Percentiles rank a stretch among this genome's conserved stretches.
phyloP scores from a whole-genome alignment of 2,113 vertebrate genomes.

The Stegostoma tigrinum region DNA sequence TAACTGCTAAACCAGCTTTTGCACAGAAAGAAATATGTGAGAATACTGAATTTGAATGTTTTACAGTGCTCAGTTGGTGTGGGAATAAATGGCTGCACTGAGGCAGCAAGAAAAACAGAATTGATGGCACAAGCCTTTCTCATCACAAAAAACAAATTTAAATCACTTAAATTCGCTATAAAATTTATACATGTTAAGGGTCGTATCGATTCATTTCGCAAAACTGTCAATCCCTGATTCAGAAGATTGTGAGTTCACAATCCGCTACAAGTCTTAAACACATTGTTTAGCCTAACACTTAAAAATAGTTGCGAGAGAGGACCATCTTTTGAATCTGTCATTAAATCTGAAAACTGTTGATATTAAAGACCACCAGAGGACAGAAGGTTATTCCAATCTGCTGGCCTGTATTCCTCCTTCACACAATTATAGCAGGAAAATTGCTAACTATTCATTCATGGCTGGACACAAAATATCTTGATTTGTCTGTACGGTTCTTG shows the following conservation, averaged over 20 bases:
- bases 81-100: neutral
- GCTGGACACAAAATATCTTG: neutral
- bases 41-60: slow-evolving; percentile 1
- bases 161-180: neutral
- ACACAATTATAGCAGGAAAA: neutral
- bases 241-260: neutral
- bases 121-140: neutral
- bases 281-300: neutral
- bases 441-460: neutral
- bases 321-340: neutral
- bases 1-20: slow-evolving; percentile 6
- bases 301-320: neutral
- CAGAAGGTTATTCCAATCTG: neutral
- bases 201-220: neutral
- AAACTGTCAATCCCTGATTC: neutral
- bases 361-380: neutral
- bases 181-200: neutral
- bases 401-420: neutral
- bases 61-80: neutral
- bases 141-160: neutral
- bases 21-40: neutral
- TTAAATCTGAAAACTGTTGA: neutral
- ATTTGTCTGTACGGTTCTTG: neutral
- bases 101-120: neutral
- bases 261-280: neutral